Percentiles rank a stretch among this genome's conserved stretches.
phyloP scores from a whole-genome alignment of 2,797 vertebrate genomes.

The Carapus acus region DNA sequence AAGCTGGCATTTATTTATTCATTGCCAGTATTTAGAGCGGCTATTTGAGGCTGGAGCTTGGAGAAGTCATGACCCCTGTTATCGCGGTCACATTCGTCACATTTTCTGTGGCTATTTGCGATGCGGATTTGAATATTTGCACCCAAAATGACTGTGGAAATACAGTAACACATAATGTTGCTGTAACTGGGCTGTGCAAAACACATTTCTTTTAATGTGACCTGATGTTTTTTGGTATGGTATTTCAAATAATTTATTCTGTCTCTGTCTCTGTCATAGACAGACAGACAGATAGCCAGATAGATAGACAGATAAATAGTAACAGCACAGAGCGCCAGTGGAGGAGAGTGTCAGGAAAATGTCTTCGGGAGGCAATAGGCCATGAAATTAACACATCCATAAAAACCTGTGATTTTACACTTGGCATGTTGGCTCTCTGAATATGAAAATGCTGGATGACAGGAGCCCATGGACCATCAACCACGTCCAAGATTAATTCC shows the following conservation, averaged over 20 bases:
- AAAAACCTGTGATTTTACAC: slow-evolving; percentile 34
- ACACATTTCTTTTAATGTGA: no score
- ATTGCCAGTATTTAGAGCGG: slow-evolving; percentile 28
- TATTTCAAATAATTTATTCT: no score
- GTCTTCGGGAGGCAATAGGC: slow-evolving; percentile 43
- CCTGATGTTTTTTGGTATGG: no score
- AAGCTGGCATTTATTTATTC: slow-evolving; percentile 26
- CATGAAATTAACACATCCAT: slow-evolving; percentile 63
- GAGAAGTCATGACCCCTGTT: slow-evolving; percentile 28
- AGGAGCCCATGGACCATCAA: slow-evolving; percentile 9
- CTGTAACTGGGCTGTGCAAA: no score
- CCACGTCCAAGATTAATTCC: slow-evolving; percentile 40
- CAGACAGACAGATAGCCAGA: no score
- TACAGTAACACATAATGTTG: background rate
- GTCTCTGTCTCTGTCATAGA: no score
- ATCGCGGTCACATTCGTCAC: slow-evolving; percentile 28
- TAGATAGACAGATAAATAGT: no score
- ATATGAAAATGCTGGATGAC: slow-evolving; percentile 15
- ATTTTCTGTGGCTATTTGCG: background rate
- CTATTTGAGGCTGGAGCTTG: slow-evolving; percentile 33
- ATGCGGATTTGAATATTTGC: slow-evolving; percentile 9
- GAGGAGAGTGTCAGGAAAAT: slow-evolving; percentile 30
- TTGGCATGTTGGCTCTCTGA: slow-evolving; percentile 29
- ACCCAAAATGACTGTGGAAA: slow-evolving; percentile 1
- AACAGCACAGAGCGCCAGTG: slow-evolving; percentile 22